A percentile compares a stretch with the other conserved stretches of the same genome.
Evolutionary conservation across 2,113 vertebrate species (phyloP).

Genomic region (Myrmecobius fasciatus): DNA sequence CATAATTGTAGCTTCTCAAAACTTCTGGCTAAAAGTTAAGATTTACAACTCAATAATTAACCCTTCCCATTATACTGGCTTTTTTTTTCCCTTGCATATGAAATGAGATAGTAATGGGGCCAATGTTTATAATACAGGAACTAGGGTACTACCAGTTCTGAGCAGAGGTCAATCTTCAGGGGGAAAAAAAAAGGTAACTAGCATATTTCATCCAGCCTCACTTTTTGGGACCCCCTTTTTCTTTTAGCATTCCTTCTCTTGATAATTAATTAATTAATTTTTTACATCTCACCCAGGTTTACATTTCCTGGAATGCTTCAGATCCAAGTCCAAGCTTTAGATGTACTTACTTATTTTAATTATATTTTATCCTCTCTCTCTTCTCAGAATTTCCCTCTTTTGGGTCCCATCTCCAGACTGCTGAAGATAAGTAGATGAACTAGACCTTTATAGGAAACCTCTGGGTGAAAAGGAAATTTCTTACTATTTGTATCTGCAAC

Average conservation of each 20-base stretch:
- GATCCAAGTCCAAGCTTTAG: not conserved
- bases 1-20: slow-evolving; percentile 67
- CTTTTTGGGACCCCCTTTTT: slow-evolving; percentile 8
- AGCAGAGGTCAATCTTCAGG: slow-evolving; percentile 25
- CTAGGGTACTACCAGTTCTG: slow-evolving; percentile 43
- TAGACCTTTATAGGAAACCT: not conserved
- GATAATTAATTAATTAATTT: slow-evolving; percentile 21
- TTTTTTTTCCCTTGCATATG: slow-evolving; percentile 68
- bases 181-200: not conserved
- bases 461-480: not conserved
- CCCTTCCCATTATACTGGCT: slow-evolving; percentile 72
- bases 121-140: slow-evolving; percentile 69
- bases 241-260: slow-evolving; percentile 37
- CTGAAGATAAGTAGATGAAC: not conserved
- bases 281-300: slow-evolving; percentile 23
- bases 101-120: slow-evolving; percentile 58
- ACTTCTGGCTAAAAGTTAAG: slow-evolving; percentile 66
- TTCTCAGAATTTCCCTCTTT: not conserved
- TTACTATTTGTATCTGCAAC: not conserved
- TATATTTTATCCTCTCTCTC: not conserved
- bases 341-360: not conserved
- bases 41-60: slow-evolving; percentile 68
- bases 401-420: not conserved
- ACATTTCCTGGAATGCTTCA: slow-evolving; percentile 16
- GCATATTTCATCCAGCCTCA: not conserved